Percentiles rank a stretch among this genome's conserved stretches.
phyloP scores from a whole-genome alignment of 2,797 vertebrate genomes.

The Sebastes vulpes region DNA sequence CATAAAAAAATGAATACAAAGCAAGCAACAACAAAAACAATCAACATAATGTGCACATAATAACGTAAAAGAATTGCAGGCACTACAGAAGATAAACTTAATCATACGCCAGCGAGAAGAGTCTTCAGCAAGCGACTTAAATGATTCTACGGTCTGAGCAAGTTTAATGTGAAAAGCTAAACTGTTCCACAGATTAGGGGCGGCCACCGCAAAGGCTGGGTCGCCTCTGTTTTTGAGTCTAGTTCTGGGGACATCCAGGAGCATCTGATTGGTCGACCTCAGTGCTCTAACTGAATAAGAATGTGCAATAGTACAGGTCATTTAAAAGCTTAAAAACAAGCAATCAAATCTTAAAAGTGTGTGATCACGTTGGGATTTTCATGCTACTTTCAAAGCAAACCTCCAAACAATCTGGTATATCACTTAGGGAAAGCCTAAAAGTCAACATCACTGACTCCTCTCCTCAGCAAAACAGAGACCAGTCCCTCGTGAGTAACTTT shows the following conservation, averaged over 20 bases:
- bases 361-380: neutral
- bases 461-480: conserved; percentile 19
- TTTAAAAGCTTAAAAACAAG: rapidly evolving
- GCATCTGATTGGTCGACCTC: too few relatives aligned
- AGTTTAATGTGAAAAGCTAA: neutral
- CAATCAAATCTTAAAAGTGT: too few relatives aligned
- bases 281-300: too few relatives aligned
- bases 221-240: neutral
- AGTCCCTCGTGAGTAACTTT: conserved; percentile 51
- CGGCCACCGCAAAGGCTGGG: neutral
- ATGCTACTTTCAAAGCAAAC: neutral
- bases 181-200: neutral
- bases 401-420: neutral
- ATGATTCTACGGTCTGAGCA: neutral
- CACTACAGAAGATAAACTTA: too few relatives aligned
- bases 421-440: neutral
- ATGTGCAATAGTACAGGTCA: too few relatives aligned
- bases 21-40: neutral
- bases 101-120: neutral
- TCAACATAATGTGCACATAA: too few relatives aligned
- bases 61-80: rapidly evolving
- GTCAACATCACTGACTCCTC: conserved; percentile 1
- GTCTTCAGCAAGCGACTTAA: neutral
- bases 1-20: neutral
- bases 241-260: neutral